phyloP scores from a whole-genome alignment of 2,797 vertebrate species.

The Limnodromus scolopaceus region DNA sequence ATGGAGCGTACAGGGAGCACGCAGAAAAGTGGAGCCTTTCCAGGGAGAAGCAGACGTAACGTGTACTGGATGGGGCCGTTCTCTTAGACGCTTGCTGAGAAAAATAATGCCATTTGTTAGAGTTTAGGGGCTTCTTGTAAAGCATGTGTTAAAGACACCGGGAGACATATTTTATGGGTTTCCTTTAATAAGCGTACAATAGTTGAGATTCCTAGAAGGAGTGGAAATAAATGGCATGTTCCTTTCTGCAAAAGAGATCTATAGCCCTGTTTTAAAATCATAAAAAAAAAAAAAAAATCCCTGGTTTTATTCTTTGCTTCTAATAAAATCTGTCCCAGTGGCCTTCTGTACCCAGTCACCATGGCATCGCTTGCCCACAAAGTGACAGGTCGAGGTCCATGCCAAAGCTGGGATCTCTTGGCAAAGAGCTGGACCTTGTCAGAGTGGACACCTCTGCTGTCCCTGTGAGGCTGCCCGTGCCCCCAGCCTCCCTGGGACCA shows the following conservation, averaged over 20 bases:
- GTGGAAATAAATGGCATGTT: constrained; percentile 63
- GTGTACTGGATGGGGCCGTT: neutral
- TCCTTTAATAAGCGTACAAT: constrained; percentile 74
- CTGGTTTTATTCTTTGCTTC: neutral
- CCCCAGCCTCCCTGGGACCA: neutral
- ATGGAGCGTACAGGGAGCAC: neutral
- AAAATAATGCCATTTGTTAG: constrained; percentile 53
- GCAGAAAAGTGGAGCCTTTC: neutral
- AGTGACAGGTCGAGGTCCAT: neutral
- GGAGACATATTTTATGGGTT: constrained; percentile 64
- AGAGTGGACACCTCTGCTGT: neutral
- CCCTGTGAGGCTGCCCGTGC: rapidly evolving
- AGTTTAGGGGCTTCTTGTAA: constrained; percentile 46
- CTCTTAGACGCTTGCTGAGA: neutral
- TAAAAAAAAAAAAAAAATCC: neutral
- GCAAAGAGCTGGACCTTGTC: neutral
- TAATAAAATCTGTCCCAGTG: neutral
- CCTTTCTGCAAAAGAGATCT: constrained; percentile 52
- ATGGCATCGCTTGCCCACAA: neutral
- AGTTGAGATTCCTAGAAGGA: constrained; percentile 73
- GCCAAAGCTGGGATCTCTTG: rapidly evolving
- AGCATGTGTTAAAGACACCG: constrained; percentile 29
- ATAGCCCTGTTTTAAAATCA: constrained; percentile 11
- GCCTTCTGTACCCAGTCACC: neutral
- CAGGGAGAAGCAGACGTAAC: neutral